phyloP scores from a whole-genome alignment of 2,797 vertebrate genomes.

The Dipus sagitta region DNA sequence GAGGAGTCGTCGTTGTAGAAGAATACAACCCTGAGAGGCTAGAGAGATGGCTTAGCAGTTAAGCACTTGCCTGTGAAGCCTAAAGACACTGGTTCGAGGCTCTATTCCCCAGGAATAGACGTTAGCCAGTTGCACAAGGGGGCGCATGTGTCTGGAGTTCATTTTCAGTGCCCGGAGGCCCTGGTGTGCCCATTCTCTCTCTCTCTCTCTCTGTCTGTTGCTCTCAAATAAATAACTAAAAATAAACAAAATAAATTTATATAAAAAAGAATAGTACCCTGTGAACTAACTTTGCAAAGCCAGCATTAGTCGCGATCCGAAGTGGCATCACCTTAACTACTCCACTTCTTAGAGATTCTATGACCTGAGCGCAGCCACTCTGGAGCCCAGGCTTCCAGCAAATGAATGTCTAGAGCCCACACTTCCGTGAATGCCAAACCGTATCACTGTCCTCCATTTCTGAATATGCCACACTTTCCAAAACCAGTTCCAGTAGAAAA shows the following conservation, averaged over 20 bases:
- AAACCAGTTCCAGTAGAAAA: not conserved
- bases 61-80: no score
- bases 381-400: not conserved
- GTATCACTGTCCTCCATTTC: not conserved
- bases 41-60: no score
- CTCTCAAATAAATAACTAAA: no score
- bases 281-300: not conserved
- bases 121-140: no score
- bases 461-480: slow-evolving; percentile 22
- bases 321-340: not conserved
- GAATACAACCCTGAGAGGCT: not conserved
- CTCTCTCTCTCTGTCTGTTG: no score
- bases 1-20: not conserved
- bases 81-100: no score
- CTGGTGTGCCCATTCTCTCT: no score
- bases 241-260: no score
- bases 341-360: not conserved
- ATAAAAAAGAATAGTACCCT: not conserved
- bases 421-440: not conserved
- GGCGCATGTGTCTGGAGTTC: no score
- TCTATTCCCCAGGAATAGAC: no score
- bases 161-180: no score
- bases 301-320: not conserved
- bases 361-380: no score
- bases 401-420: not conserved